Base-by-base conservation (phyloP, 30 jellyfish, hydroid and myxozoan genomes). In the Aurelia sp. region DNA sequence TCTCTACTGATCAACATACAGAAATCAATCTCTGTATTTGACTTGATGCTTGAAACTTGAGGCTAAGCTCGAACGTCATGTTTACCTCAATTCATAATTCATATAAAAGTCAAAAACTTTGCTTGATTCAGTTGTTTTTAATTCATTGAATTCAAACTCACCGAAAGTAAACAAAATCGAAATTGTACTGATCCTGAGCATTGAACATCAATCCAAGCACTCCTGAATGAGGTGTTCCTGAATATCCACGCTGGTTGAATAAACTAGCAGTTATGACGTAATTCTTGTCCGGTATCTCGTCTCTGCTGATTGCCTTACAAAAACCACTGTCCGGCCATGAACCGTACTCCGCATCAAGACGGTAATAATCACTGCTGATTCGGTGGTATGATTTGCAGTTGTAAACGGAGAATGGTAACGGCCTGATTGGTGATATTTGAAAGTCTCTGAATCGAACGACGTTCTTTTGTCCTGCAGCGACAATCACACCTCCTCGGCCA, bases 281-380 rank as follows among this genome's bases (percentile, higher is more conserved):
- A 66, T 86, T 91, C 40, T 70, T 86, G 18, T 55, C 48, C 41
- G 83, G 58, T 6, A 84, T 58, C 31, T 71, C 50, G 18, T 58
- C 82, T 55, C 72, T 79, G 18, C 74, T 67, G 48, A 91, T 72
- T 4, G 97, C 97, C 55, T 83, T 78, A 76, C 97, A 91, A 52
- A 91, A 91, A 0, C 97, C 97, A 73, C 85, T 92, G 67, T 84
- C 90, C 53, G 97, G 97, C 97, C 97, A 91, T 13, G 87, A 35
- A 9, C 92, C 95, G 64, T 77, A 58, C 63, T 53, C 73, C 0
- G 91, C 95, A 58, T 91, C 96, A 35, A 85, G 82, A 16, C 86
- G 93, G 53, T 81, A 91, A 35, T 84, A 91, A 19, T 78, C 86
- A 50, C 44, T 63, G 81, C 94, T 88, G n/a, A 90, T 58, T 58